Percentiles rank a stretch among this genome's conserved stretches.
Conservation (phyloP, 2,113 vertebrate genomes). For the Plecturocebus donacophilus region DNA sequence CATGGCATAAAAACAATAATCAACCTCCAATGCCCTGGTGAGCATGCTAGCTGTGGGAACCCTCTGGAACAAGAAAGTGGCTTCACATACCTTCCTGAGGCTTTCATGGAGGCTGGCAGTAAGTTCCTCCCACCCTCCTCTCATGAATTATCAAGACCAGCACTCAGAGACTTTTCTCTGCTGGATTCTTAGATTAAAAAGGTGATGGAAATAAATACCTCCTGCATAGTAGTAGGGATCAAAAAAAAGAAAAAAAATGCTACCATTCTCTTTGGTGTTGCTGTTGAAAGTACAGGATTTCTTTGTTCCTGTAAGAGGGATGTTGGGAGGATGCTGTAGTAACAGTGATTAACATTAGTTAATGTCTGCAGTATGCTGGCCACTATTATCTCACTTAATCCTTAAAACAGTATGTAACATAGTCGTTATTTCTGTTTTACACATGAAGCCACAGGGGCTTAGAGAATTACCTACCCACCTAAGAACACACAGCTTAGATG, state of each 20-base stretch:
- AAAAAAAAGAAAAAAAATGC: background rate
- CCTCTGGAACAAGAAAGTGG: constrained; percentile 94
- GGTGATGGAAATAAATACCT: constrained; percentile 38
- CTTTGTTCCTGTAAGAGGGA: background rate
- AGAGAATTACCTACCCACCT: background rate
- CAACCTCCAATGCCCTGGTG: constrained; percentile 97
- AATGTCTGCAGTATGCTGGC: background rate
- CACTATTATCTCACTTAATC: background rate
- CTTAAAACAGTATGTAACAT: background rate
- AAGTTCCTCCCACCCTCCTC: constrained; percentile 83
- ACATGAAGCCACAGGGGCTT: background rate
- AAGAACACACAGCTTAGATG: background rate
- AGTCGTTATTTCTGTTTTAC: background rate
- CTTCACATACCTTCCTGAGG: constrained; percentile 96
- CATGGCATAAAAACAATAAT: constrained; percentile 95
- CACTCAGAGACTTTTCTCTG: constrained; percentile 63
- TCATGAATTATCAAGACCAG: constrained; percentile 74
- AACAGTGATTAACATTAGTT: background rate
- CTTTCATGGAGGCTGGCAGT: constrained; percentile 97
- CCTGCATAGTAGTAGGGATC: background rate
- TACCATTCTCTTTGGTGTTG: background rate
- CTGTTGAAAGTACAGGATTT: background rate
- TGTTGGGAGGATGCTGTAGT: background rate
- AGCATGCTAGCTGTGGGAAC: constrained; percentile 97
- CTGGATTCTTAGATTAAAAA: constrained; percentile 50